Conservation (phyloP, 2,797 vertebrate genomes). For the Gila robusta region DNA sequence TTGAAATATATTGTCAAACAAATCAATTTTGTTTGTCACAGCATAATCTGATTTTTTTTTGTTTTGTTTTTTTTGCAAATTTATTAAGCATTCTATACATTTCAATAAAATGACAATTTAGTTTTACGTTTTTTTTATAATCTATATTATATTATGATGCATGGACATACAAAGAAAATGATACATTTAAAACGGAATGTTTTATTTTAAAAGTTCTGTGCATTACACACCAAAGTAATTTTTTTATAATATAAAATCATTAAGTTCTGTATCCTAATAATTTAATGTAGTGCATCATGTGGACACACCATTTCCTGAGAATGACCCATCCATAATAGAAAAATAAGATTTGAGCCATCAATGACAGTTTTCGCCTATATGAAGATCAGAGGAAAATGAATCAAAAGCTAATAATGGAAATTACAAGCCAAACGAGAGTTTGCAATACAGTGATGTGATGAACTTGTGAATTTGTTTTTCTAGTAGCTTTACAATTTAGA, state of each 20-base stretch:
- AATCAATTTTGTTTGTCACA: not conserved
- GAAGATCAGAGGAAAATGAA: not conserved
- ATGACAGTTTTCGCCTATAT: not conserved
- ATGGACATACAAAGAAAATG: not conserved
- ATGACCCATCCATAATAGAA: not conserved
- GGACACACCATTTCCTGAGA: not conserved
- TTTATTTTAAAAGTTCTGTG: not conserved
- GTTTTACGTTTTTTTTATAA: not conserved
- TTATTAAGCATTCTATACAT: not conserved
- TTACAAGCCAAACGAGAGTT: not conserved
- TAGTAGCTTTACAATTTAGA: slow-evolving; percentile 9
- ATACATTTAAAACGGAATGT: not conserved
- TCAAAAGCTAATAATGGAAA: not conserved
- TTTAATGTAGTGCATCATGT: too few species aligned
- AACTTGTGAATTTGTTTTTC: slow-evolving; percentile 4
- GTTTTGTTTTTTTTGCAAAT: not conserved
- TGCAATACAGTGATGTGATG: slow-evolving; percentile 1
- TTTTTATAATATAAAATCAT: not conserved
- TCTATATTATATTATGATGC: not conserved
- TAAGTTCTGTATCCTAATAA: not conserved
- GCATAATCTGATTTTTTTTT: not conserved
- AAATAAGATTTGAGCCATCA: not conserved
- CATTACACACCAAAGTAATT: not conserved
- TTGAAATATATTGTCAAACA: not conserved
- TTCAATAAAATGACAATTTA: not conserved